These are phyloP conservation scores for human DNA, from an alignment of 2,113 vertebrate genomes.

Conservation along the genomic window DNA sequence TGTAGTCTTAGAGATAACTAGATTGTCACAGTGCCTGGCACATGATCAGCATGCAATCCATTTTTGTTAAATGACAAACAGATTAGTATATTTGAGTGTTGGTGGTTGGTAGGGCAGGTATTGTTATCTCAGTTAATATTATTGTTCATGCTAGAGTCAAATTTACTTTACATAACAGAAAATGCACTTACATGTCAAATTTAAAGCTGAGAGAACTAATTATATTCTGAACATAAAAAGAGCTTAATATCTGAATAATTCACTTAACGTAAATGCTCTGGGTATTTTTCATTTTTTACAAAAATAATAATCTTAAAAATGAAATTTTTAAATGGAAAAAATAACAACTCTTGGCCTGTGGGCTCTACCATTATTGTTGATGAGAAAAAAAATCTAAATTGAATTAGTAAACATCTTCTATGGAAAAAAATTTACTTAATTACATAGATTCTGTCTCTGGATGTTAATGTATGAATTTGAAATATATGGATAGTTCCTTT, in stretches of 20 bases:
- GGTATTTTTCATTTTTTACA: neutral
- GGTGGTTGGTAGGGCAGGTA: neutral
- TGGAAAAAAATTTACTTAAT: neutral
- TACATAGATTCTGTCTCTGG: neutral
- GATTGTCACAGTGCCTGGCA: neutral
- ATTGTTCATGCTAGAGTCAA: neutral
- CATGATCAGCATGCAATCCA: neutral
- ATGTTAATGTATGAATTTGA: neutral
- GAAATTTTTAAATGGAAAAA: conserved; percentile 21
- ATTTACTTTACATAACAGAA: neutral
- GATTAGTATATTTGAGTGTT: neutral
- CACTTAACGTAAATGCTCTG: neutral
- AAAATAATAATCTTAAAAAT: neutral
- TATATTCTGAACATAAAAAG: neutral
- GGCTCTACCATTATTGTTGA: neutral
- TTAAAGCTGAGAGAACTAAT: neutral
- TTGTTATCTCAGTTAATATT: neutral
- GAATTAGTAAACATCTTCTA: conserved; percentile 31
- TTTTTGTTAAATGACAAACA: neutral
- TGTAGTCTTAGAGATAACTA: neutral
- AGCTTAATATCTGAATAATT: conserved; percentile 4
- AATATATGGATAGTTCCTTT: neutral
- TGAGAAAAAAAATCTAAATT: conserved; percentile 22
- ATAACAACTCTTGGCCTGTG: neutral
- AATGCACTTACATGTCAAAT: neutral